Percentiles rank a stretch among this genome's conserved stretches.
These are phyloP conservation scores for Zaprionus obscuricornis DNA, from an alignment of 2,888 invertebrate genomes.

Conservation along the genomic window DNA sequence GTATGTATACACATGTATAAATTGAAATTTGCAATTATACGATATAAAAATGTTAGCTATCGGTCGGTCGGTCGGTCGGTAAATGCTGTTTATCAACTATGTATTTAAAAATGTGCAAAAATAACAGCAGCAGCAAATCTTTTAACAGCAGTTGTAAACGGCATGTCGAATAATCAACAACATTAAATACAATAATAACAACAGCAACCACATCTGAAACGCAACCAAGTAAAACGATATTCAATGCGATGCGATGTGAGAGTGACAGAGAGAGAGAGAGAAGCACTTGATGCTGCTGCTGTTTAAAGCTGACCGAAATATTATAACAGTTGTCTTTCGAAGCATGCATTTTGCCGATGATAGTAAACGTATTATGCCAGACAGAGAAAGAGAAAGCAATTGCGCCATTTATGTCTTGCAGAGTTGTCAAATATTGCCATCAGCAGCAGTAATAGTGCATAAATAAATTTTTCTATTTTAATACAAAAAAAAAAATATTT, in stretches of 20 bases:
- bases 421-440: too few species aligned
- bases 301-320: slow-evolving; percentile 44
- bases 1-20: too few species aligned
- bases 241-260: too few species aligned
- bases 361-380: too few species aligned
- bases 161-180: slow-evolving; percentile 1
- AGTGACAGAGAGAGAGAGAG: slow-evolving; percentile 33
- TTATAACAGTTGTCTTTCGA: slow-evolving; percentile 24
- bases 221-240: slow-evolving; percentile 24
- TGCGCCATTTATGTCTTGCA: too few species aligned
- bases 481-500: too few species aligned
- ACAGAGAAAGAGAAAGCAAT: not conserved
- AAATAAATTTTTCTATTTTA: too few species aligned
- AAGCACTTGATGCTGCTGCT: slow-evolving; percentile 26
- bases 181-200: not conserved
- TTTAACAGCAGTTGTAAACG: slow-evolving; percentile 36
- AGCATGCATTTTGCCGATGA: slow-evolving; percentile 26
- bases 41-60: too few species aligned
- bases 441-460: too few species aligned
- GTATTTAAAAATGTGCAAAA: slow-evolving; percentile 21
- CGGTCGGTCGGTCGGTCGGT: not conserved
- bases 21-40: too few species aligned
- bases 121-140: too few species aligned
- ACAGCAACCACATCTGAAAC: not conserved
- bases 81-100: too few species aligned